Conservation (phyloP, 2,797 vertebrate genomes). For the Acipenser oxyrinchus region DNA sequence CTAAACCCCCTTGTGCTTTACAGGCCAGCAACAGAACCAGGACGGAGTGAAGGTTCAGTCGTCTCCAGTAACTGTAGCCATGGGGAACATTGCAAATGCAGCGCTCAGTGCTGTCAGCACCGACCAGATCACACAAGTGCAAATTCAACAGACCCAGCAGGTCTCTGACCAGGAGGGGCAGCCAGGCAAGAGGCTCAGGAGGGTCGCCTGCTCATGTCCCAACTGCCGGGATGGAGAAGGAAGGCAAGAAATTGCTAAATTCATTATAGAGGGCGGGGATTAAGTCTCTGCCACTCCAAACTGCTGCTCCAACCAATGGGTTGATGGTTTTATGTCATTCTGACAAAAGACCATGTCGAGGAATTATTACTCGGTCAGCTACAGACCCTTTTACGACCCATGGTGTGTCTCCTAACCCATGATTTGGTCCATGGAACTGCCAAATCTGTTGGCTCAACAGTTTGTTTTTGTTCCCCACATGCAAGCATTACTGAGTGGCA, state of each 20-base stretch:
- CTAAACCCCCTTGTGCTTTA: background rate
- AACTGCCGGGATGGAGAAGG: conserved; percentile 97
- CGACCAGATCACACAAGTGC: conserved; percentile 86
- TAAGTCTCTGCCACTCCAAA: too few species aligned
- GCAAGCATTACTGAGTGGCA: too few species aligned
- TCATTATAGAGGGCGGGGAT: too few species aligned
- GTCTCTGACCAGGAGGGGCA: conserved; percentile 87
- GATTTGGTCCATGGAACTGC: too few species aligned
- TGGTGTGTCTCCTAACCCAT: too few species aligned
- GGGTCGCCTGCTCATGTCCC: conserved; percentile 95
- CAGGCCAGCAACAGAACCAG: conserved; percentile 91
- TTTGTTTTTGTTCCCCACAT: too few species aligned
- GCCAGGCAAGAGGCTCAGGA: conserved; percentile 87
- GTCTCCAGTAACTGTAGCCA: conserved; percentile 82
- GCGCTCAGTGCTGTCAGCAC: conserved; percentile 83
- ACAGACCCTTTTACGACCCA: too few species aligned
- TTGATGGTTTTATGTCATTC: too few species aligned
- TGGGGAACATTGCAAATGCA: conserved; percentile 81
- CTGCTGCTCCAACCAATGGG: too few species aligned
- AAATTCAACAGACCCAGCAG: conserved; percentile 77
- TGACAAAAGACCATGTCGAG: too few species aligned
- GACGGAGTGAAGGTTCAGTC: conserved; percentile 88
- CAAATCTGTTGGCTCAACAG: too few species aligned
- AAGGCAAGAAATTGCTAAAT: conserved; percentile 58
- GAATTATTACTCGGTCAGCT: too few species aligned